A percentile compares a stretch with the other conserved stretches of the same genome.
Evolutionary conservation across 1,140 invertebrate genomes (phyloP).

Genomic region (Drosophila eugracilis): DNA sequence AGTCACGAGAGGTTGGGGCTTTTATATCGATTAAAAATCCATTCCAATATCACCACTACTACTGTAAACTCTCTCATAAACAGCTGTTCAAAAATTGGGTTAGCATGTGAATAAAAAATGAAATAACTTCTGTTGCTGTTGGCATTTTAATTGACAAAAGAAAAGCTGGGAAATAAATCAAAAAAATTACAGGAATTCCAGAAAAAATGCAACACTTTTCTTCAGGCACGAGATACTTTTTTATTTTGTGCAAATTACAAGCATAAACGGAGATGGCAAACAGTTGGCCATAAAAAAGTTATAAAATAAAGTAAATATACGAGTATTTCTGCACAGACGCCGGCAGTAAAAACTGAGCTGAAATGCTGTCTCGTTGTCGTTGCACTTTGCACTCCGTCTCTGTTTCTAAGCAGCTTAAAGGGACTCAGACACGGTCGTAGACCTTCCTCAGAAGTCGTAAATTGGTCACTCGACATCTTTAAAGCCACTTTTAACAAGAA

Average conservation of each 20-base stretch:
- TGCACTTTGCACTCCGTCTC: constrained; percentile 34
- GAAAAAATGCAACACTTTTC: constrained; percentile 29
- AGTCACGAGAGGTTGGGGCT: neutral
- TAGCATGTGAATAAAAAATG: constrained; percentile 37
- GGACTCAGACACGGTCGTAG: constrained; percentile 9
- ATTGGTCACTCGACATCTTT: constrained; percentile 67
- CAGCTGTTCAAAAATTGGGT: constrained; percentile 61
- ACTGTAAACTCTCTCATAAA: constrained; percentile 13
- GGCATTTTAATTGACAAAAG: constrained; percentile 53
- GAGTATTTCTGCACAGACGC: constrained; percentile 43
- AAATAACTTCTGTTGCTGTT: constrained; percentile 26
- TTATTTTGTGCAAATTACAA: constrained; percentile 49
- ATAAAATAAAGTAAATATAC: constrained; percentile 34
- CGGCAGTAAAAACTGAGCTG: constrained; percentile 28
- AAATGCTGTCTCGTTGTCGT: constrained; percentile 10
- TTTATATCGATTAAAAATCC: constrained; percentile 39
- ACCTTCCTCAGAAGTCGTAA: constrained; percentile 37
- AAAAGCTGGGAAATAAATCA: neutral
- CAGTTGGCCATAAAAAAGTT: constrained; percentile 46
- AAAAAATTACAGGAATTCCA: constrained; percentile 29
- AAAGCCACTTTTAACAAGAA: constrained; percentile 36
- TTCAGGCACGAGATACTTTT: neutral
- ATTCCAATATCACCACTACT: neutral
- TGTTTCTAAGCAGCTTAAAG: constrained; percentile 49
- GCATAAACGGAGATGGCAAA: constrained; percentile 36